Conservation (phyloP, 2,888 invertebrate species). For the Patella depressa region DNA sequence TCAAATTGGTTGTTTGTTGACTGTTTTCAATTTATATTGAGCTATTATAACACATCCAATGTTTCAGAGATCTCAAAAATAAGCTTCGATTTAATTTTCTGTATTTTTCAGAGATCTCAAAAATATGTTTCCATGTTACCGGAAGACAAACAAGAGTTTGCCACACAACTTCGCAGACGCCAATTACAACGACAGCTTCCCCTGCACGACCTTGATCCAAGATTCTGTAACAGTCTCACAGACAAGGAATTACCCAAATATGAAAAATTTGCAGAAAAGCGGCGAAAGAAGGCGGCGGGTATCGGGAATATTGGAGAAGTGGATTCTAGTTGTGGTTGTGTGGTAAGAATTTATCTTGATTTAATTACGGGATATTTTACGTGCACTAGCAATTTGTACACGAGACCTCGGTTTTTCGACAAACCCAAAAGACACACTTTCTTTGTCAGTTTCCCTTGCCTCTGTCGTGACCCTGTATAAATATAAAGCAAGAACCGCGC, state of each 20-base stretch:
- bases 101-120: constrained; percentile 52
- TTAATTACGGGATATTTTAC: background rate
- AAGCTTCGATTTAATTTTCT: no score
- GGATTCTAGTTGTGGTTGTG: constrained; percentile 36
- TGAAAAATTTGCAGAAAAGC: constrained; percentile 56
- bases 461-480: no score
- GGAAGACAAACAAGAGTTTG: constrained; percentile 61
- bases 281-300: constrained; percentile 55
- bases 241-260: constrained; percentile 56
- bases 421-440: no score
- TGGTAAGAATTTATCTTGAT: constrained; percentile 35
- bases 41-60: no score
- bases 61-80: no score
- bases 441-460: no score
- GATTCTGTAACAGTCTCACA: constrained; percentile 57
- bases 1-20: no score
- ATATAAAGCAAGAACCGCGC: no score
- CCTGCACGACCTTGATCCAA: constrained; percentile 59
- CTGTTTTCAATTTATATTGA: no score
- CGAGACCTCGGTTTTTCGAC: no score
- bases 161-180: constrained; percentile 55
- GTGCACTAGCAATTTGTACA: no score
- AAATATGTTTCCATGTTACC: constrained; percentile 61
- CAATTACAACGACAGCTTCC: constrained; percentile 60
- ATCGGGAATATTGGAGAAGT: constrained; percentile 57